These are phyloP conservation scores for Drosophila kepulauana DNA, from an alignment of 1,140 invertebrate genomes.

Conservation along the genomic window DNA sequence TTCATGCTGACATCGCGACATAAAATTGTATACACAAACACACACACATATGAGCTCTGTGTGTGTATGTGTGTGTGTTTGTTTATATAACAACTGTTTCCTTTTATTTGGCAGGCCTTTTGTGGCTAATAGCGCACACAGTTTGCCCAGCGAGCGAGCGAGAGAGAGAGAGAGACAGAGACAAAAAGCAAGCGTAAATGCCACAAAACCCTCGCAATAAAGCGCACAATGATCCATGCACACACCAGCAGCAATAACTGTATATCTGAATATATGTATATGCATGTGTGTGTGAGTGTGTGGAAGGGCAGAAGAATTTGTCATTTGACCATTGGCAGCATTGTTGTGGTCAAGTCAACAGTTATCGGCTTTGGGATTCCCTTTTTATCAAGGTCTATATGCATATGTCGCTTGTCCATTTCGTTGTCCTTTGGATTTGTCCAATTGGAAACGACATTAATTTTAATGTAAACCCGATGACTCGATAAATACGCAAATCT, in stretches of 20 bases:
- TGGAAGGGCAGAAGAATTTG: constrained; percentile 18
- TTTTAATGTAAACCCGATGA: constrained; percentile 13
- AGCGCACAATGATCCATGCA: constrained; percentile 50
- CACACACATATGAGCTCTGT: constrained; percentile 12
- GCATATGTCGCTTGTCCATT: constrained; percentile 35
- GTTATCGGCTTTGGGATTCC: constrained; percentile 39
- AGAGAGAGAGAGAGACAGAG: constrained; percentile 31
- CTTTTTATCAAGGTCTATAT: constrained; percentile 11
- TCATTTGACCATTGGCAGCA: constrained; percentile 35
- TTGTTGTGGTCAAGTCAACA: constrained; percentile 39
- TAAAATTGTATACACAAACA: constrained; percentile 49
- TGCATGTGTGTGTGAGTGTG: constrained; percentile 12
- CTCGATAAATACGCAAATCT: neutral
- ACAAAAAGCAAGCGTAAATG: constrained; percentile 48
- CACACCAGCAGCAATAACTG: neutral
- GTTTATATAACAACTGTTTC: constrained; percentile 62
- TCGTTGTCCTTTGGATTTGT: neutral
- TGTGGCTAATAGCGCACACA: constrained; percentile 68
- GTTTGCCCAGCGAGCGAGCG: constrained; percentile 40
- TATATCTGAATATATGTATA: neutral
- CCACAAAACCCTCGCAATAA: constrained; percentile 55
- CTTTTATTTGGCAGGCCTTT: constrained; percentile 72
- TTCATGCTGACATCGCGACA: constrained; percentile 78
- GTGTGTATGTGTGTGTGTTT: constrained; percentile 30
- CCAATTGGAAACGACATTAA: constrained; percentile 18